phyloP scores from a whole-genome alignment of 2,113 vertebrate genomes.

The Centropristis striata region DNA sequence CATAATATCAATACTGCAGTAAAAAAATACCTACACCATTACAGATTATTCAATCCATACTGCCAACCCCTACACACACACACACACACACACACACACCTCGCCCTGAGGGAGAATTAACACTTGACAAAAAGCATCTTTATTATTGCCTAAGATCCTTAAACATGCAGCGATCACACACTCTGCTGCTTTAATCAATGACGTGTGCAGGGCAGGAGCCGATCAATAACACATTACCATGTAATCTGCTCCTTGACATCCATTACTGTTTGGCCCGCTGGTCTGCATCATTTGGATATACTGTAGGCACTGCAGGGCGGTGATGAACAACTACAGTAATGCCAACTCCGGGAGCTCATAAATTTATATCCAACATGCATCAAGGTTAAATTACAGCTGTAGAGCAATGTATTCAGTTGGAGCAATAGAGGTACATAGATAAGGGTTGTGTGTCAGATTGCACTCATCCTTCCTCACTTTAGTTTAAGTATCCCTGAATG shows the following conservation, averaged over 20 bases:
- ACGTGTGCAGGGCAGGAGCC: slow-evolving; percentile 22
- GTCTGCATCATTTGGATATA: slow-evolving; percentile 48
- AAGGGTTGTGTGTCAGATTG: slow-evolving; percentile 51
- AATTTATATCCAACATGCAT: slow-evolving; percentile 54
- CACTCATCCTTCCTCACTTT: slow-evolving; percentile 57
- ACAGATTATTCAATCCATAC: background rate
- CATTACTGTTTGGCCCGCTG: slow-evolving; percentile 51
- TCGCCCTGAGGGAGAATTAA: slow-evolving; percentile 29
- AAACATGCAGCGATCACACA: slow-evolving; percentile 54
- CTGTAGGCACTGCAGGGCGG: slow-evolving; percentile 16
- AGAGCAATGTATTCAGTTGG: slow-evolving; percentile 56
- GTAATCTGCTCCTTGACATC: slow-evolving; percentile 68
- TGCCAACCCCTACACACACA: background rate
- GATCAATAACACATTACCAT: slow-evolving; percentile 70
- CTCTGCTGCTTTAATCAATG: slow-evolving; percentile 62
- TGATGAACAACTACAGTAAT: slow-evolving; percentile 53
- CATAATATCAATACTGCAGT: background rate
- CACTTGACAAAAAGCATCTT: slow-evolving; percentile 51
- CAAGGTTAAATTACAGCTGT: slow-evolving; percentile 56
- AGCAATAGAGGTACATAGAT: slow-evolving; percentile 38
- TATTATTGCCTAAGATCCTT: slow-evolving; percentile 54
- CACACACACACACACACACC: background rate
- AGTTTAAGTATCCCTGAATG: slow-evolving; percentile 59
- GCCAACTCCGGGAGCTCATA: slow-evolving; percentile 45
- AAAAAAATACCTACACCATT: background rate